phyloP scores from a whole-genome alignment of 92 coral and sea anemone genomes.

The Plumapathes pennacea region DNA sequence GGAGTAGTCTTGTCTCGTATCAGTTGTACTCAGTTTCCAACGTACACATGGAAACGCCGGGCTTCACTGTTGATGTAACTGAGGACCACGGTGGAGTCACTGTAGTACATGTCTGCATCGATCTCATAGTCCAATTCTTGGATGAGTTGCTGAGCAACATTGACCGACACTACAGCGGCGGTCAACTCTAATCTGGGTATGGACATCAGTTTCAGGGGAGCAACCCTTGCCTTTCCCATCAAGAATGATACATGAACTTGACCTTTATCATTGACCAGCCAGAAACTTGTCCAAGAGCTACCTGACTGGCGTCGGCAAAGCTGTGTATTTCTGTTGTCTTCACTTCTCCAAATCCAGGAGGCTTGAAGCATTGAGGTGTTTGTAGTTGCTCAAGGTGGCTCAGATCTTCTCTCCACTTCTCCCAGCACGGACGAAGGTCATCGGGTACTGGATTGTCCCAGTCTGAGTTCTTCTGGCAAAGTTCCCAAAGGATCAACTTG shows the following conservation, averaged over 20 bases:
- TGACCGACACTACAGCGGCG: too few species aligned
- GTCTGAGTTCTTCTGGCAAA: constrained; percentile 8
- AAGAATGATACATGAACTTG: constrained; percentile 41
- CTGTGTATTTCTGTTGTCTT: constrained; percentile 6
- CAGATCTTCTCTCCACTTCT: constrained; percentile 10
- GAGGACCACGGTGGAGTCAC: too few species aligned
- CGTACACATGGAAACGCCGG: too few species aligned
- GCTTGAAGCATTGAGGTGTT: constrained; percentile 15
- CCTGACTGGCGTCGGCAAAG: constrained; percentile 8
- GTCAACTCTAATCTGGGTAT: constrained; percentile 48
- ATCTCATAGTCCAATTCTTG: too few species aligned
- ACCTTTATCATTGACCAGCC: constrained; percentile 14
- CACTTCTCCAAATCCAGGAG: constrained; percentile 8
- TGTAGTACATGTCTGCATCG: too few species aligned
- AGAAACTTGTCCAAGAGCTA: constrained; percentile 14
- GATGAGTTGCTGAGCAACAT: too few species aligned
- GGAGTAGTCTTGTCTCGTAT: too few species aligned
- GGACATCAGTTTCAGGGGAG: constrained; percentile 39
- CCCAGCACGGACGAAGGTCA: constrained; percentile 3
- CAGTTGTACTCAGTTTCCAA: too few species aligned
- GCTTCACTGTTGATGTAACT: too few species aligned
- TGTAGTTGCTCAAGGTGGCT: constrained; percentile 2
- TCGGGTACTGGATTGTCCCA: constrained; percentile 30
- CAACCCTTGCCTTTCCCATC: constrained; percentile 58
- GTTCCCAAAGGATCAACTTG: constrained; percentile 16